phyloP scores from a whole-genome alignment of 2,888 invertebrate species.

The Trichacis sp. region DNA sequence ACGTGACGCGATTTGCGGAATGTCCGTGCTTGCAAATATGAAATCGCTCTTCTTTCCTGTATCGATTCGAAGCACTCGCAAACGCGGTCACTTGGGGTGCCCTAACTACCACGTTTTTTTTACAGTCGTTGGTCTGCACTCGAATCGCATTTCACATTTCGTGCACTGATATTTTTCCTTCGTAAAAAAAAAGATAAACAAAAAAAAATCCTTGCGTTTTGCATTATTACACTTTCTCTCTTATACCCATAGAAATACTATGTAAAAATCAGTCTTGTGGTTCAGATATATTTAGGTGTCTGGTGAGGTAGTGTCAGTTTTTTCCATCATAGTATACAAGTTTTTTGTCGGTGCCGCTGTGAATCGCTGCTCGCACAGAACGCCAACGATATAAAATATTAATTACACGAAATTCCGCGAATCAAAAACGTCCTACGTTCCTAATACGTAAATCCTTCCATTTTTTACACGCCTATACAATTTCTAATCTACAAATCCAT shows the following conservation, averaged over 20 bases:
- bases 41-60: too few species aligned
- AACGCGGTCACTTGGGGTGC: constrained; percentile 9
- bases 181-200: too few species aligned
- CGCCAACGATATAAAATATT: neutral
- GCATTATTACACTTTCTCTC: constrained; percentile 40
- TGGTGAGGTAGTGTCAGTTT: constrained; percentile 68
- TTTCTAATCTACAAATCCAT: neutral
- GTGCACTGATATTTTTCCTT: too few species aligned
- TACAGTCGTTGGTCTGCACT: constrained; percentile 36
- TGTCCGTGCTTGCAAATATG: constrained; percentile 39
- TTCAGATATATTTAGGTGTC: constrained; percentile 67
- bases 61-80: constrained; percentile 20
- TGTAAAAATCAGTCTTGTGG: constrained; percentile 69
- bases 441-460: too few species aligned
- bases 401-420: constrained; percentile 6
- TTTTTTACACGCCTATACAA: neutral
- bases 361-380: constrained; percentile 26
- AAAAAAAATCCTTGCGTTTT: too few species aligned
- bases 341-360: constrained; percentile 52
- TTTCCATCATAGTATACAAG: constrained; percentile 61
- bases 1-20: constrained; percentile 54
- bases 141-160: constrained; percentile 45
- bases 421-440: too few species aligned
- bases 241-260: constrained; percentile 65
- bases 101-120: neutral